A percentile compares a stretch with the other conserved stretches of the same genome.
Evolutionary conservation across 2,888 invertebrate genomes (phyloP).

Genomic region (Morinoia aosen): DNA sequence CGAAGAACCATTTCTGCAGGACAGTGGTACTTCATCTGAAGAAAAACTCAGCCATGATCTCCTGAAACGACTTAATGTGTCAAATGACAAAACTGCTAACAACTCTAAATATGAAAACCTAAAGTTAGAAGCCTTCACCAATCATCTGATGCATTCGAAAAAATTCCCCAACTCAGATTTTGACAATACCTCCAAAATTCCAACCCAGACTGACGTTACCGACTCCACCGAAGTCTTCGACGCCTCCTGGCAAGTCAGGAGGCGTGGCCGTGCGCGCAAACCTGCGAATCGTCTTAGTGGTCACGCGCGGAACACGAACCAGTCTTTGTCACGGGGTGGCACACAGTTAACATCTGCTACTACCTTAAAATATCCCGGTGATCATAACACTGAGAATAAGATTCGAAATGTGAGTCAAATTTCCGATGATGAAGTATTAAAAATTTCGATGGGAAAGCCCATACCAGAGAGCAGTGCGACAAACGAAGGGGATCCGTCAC

Average conservation of each 20-base stretch:
- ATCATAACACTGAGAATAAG: background rate
- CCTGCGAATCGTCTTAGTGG: background rate
- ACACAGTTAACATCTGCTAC: background rate
- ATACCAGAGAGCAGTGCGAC: background rate
- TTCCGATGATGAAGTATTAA: background rate
- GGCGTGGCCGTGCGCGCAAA: background rate
- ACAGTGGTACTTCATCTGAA: background rate
- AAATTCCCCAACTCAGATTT: background rate
- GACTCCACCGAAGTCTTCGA: background rate
- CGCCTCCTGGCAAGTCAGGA: background rate
- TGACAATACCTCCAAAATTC: background rate
- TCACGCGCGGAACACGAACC: background rate
- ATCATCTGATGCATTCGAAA: background rate
- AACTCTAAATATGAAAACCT: background rate
- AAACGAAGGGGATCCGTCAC: background rate
- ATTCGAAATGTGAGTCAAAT: background rate
- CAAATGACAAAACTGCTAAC: background rate
- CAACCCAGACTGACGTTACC: background rate
- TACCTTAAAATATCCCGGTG: background rate
- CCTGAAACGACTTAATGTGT: background rate
- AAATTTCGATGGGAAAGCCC: background rate
- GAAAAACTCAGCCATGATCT: background rate
- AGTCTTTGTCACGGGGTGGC: background rate
- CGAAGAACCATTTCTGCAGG: background rate
- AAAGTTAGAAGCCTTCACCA: background rate